Evolutionary conservation across 2,888 invertebrate species (phyloP), one percentile per base, ranked within the genome.

Genomic region (Phengaris arion): DNA sequence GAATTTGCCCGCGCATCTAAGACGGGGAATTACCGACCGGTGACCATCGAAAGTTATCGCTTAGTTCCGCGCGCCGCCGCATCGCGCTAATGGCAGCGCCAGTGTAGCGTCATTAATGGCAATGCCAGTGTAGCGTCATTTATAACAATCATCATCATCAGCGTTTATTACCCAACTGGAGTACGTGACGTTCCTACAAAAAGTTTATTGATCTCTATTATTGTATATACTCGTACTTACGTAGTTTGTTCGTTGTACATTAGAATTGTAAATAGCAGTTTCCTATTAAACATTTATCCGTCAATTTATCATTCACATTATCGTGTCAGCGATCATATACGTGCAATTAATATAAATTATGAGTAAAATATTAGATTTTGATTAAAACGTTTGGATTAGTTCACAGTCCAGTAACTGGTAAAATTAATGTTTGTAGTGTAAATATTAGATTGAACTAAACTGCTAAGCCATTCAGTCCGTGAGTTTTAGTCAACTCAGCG

Each of bases 371-470:
- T 59, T 59, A 10, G 59, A 59, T 59, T 59, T 59, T 22, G 15
- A 59, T 59, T 59, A 59, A 22, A 59, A 59, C 59, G 59, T 22
- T 59, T 59, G 59, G 9, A 48, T 48, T 48, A 59, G 59, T 59
- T 59, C 15, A 59, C 59, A 22, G 59, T 59, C 59, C 22, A 59
- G 59, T 59, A 59, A 59, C 59, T 22, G 9, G 15, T 59, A 10
- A 59, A 59, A 59, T 59, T 15, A 22, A 59, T 22, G 15, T 22
- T 35, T 35, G 35, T 15, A 59, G 22, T 22, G 59, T 22, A 59
- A 59, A 22, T 59, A 59, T 22, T 59, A 0, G 5, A 51, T 64
- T 55, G 7, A 48, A 35, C 35, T 35, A 35, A 35, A 35, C 35
- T 35, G 35, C 35, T 35, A 4, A 35, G 35, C 35, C 35, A 35